Evolutionary conservation across 1,140 invertebrate genomes (phyloP).

Genomic region (Phenacoccus solenopsis): DNA sequence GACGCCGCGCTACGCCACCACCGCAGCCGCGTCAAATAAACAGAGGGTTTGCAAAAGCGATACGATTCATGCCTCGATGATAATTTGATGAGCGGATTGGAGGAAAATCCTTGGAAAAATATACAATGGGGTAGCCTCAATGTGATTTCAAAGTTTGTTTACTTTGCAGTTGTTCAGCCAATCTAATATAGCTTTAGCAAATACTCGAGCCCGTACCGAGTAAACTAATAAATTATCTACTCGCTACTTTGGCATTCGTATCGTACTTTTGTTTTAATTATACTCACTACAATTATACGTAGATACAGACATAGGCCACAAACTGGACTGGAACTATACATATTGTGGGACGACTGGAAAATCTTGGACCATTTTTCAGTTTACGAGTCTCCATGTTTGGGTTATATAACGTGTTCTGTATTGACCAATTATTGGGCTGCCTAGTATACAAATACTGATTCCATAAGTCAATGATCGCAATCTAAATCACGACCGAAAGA

Average conservation of each 20-base stretch:
- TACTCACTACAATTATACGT: neutral
- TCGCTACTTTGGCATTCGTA: too few species aligned
- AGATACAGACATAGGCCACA: neutral
- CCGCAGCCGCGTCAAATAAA: too few species aligned
- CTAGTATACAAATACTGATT: neutral
- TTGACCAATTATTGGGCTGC: too few species aligned
- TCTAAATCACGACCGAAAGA: neutral
- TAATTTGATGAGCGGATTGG: neutral
- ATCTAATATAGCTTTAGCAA: neutral
- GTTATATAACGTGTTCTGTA: too few species aligned
- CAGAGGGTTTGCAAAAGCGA: neutral
- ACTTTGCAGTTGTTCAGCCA: neutral
- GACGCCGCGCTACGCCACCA: too few species aligned
- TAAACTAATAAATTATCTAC: too few species aligned
- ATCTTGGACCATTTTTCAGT: too few species aligned
- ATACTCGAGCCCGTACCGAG: neutral
- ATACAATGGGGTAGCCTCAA: slow-evolving; percentile 1
- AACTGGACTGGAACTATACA: neutral
- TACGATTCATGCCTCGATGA: neutral
- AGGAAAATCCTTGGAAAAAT: neutral
- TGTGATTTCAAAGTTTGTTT: neutral
- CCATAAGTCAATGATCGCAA: neutral
- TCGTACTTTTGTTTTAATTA: too few species aligned
- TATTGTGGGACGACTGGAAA: too few species aligned
- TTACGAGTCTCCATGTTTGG: too few species aligned